Evolutionary conservation across 1,140 invertebrate genomes (phyloP).

Genomic region (Teleogryllus occipitalis): DNA sequence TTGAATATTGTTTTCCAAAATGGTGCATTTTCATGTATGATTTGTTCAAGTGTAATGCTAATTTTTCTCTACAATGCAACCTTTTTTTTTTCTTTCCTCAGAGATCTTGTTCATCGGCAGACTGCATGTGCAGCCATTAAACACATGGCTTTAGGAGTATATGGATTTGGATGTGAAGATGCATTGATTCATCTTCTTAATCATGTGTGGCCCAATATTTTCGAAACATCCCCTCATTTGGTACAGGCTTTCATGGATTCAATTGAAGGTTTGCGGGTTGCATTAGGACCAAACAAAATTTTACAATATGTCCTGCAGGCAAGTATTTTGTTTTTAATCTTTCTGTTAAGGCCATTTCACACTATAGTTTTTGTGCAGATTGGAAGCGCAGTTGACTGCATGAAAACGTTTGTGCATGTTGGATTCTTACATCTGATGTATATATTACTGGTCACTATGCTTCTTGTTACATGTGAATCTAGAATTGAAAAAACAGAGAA

Average conservation of each 20-base stretch:
- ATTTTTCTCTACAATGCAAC: too few species aligned
- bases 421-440: too few species aligned
- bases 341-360: constrained; percentile 11
- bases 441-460: too few species aligned
- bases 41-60: too few species aligned
- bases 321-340: constrained; percentile 27
- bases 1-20: too few species aligned
- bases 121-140: constrained; percentile 98
- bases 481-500: too few species aligned
- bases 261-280: constrained; percentile 92
- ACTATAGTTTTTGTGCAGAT: too few species aligned
- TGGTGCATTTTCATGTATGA: too few species aligned
- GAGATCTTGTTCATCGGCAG: constrained; percentile 96
- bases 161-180: constrained; percentile 98
- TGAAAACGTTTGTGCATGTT: too few species aligned
- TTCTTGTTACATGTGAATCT: too few species aligned
- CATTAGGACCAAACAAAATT: constrained; percentile 92
- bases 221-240: constrained; percentile 98
- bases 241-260: constrained; percentile 99
- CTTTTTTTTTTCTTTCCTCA: constrained; percentile 36
- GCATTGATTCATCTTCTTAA: constrained; percentile 94
- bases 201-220: constrained; percentile 99
- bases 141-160: constrained; percentile 97
- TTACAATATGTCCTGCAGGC: constrained; percentile 92
- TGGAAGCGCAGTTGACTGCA: too few species aligned